These are phyloP conservation scores for Dasypolia templi DNA, from an alignment of 2,888 invertebrate species.

Conservation along the genomic window DNA sequence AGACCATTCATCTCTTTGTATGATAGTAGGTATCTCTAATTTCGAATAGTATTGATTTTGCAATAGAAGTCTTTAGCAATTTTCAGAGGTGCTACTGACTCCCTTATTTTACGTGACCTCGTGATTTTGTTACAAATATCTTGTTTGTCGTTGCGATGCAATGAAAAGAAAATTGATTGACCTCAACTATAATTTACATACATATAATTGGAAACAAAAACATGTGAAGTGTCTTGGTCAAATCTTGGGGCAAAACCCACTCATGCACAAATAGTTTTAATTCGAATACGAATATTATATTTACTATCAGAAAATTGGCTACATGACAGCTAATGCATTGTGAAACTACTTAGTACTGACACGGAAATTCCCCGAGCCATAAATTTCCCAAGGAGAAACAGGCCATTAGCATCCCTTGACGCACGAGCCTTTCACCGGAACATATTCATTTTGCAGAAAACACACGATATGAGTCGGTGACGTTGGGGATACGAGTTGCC, in stretches of 20 bases:
- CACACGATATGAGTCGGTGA: slow-evolving; percentile 49
- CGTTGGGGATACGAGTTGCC: slow-evolving; percentile 60
- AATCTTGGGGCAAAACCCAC: slow-evolving; percentile 9
- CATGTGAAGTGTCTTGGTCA: neutral
- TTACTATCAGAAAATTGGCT: slow-evolving; percentile 34
- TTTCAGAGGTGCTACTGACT: neutral
- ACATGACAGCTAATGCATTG: slow-evolving; percentile 35
- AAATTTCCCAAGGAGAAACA: slow-evolving; percentile 46
- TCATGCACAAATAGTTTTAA: neutral
- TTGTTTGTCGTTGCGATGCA: neutral
- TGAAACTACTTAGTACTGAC: slow-evolving; percentile 38
- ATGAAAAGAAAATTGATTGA: neutral
- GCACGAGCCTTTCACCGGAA: slow-evolving; percentile 47
- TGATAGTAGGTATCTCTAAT: neutral
- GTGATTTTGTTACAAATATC: neutral
- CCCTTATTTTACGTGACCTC: neutral
- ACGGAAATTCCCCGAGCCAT: slow-evolving; percentile 42
- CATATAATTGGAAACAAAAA: neutral
- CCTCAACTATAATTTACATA: neutral
- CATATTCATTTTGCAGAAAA: slow-evolving; percentile 51
- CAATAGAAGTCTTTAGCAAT: neutral
- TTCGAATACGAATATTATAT: slow-evolving; percentile 21
- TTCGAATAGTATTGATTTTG: neutral
- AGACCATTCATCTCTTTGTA: slow-evolving; percentile 26
- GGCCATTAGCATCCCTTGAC: slow-evolving; percentile 55